Percentiles rank a stretch among this genome's conserved stretches.
phyloP scores from a whole-genome alignment of 2,888 invertebrate genomes.

The Dermolepida albohirtum region DNA sequence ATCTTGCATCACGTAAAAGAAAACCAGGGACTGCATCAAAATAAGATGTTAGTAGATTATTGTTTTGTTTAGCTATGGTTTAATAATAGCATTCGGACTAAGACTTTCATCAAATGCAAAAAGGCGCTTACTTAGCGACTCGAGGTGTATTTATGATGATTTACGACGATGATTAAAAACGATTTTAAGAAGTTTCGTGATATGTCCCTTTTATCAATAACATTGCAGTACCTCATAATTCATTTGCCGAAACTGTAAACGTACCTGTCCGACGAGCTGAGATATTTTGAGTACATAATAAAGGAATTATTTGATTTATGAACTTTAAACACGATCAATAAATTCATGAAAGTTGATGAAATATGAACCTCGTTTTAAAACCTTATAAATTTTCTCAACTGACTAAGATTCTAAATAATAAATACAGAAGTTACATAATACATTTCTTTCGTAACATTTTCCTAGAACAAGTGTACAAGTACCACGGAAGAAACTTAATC shows the following conservation, averaged over 20 bases:
- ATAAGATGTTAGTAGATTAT: too few species aligned
- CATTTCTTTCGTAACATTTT: too few species aligned
- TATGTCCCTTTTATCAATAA: slow-evolving; percentile 26
- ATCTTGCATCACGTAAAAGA: too few species aligned
- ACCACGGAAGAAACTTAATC: too few species aligned
- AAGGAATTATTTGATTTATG: slow-evolving; percentile 27
- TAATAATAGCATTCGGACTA: too few species aligned
- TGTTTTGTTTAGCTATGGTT: too few species aligned
- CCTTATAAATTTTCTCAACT: slow-evolving; percentile 10
- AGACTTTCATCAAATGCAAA: too few species aligned
- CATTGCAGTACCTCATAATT: slow-evolving; percentile 18
- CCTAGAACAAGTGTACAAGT: too few species aligned
- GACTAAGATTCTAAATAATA: slow-evolving; percentile 1
- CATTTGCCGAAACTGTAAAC: slow-evolving; percentile 18
- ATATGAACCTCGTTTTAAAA: slow-evolving; percentile 13
- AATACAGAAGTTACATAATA: too few species aligned
- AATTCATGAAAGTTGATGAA: slow-evolving; percentile 13
- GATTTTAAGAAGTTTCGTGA: slow-evolving; percentile 16
- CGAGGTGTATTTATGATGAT: too few species aligned
- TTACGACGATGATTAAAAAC: neutral
- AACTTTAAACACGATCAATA: slow-evolving; percentile 18
- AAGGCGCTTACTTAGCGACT: too few species aligned
- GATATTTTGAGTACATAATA: slow-evolving; percentile 18
- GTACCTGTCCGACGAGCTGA: slow-evolving; percentile 12
- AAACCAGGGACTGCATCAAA: too few species aligned